Conservation (phyloP, 1,140 invertebrate species). For the Nilaparvata lugens region DNA sequence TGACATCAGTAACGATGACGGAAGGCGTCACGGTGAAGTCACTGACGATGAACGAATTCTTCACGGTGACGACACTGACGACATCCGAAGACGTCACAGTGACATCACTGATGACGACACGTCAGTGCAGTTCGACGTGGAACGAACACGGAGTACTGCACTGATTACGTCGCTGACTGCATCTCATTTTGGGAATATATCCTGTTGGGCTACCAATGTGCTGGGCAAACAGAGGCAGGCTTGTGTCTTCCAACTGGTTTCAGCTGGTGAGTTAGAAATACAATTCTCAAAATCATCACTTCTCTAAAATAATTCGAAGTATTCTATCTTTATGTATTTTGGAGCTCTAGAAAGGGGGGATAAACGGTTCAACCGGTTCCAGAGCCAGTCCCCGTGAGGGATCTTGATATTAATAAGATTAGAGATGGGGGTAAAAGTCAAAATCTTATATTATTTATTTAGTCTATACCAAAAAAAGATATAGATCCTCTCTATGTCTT, state of each 20-base stretch:
- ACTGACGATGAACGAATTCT: conserved; percentile 69
- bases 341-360: no score
- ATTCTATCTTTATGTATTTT: no score
- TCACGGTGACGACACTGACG: conserved; percentile 34
- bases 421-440: no score
- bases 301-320: no score
- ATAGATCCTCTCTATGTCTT: no score
- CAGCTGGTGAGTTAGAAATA: conserved; percentile 53
- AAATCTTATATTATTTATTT: no score
- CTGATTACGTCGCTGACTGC: conserved; percentile 59
- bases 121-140: conserved; percentile 28
- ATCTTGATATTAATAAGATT: no score
- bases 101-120: neutral
- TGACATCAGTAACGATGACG: neutral
- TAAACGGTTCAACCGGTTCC: no score
- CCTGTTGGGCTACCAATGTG: conserved; percentile 57
- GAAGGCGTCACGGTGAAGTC: conserved; percentile 67
- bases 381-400: no score
- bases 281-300: no score
- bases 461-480: no score
- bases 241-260: conserved; percentile 58
- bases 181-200: conserved; percentile 55
- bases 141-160: conserved; percentile 48
- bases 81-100: conserved; percentile 44
- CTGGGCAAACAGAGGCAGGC: conserved; percentile 56